Conservation (phyloP, 2,888 invertebrate species). For the Netelia inedita region DNA sequence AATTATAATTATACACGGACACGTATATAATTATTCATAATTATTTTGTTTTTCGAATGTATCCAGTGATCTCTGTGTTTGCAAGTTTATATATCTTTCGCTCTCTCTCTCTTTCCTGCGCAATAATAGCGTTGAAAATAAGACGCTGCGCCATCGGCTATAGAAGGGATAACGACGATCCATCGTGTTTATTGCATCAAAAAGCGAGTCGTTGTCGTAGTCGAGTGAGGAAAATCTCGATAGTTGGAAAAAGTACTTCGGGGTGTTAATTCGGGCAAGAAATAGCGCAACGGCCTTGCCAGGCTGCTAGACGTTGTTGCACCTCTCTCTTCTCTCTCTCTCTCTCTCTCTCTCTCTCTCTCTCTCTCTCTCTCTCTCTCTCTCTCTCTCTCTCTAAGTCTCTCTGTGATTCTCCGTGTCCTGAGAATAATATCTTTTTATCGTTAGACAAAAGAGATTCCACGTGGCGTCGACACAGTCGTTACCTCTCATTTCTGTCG, state of each 20-base stretch:
- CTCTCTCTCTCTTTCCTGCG: constrained; percentile 25
- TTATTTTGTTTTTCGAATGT: background rate
- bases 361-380: constrained; percentile 1
- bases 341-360: background rate
- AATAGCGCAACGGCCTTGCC: constrained; percentile 66
- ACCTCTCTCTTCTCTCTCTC: background rate
- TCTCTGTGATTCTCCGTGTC: constrained; percentile 28
- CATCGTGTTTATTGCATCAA: constrained; percentile 37
- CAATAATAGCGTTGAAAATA: constrained; percentile 48
- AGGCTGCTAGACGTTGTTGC: constrained; percentile 43
- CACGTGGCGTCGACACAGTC: constrained; percentile 59
- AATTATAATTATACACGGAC: background rate
- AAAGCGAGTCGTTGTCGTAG: constrained; percentile 34
- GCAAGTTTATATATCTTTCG: too few relatives aligned
- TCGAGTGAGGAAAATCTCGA: constrained; percentile 18
- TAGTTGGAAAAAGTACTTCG: constrained; percentile 41
- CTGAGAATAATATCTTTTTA: constrained; percentile 62
- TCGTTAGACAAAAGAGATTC: constrained; percentile 65
- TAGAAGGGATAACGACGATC: constrained; percentile 54
- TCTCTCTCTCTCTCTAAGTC: background rate
- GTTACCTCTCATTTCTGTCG: constrained; percentile 28
- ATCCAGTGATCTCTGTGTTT: too few relatives aligned
- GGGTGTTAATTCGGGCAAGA: constrained; percentile 58
- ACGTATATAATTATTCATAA: constrained; percentile 15
- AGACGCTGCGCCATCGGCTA: constrained; percentile 1